These are phyloP conservation scores for Eupithecia pulchellata DNA, from an alignment of 2,888 invertebrate species.

Conservation along the genomic window DNA sequence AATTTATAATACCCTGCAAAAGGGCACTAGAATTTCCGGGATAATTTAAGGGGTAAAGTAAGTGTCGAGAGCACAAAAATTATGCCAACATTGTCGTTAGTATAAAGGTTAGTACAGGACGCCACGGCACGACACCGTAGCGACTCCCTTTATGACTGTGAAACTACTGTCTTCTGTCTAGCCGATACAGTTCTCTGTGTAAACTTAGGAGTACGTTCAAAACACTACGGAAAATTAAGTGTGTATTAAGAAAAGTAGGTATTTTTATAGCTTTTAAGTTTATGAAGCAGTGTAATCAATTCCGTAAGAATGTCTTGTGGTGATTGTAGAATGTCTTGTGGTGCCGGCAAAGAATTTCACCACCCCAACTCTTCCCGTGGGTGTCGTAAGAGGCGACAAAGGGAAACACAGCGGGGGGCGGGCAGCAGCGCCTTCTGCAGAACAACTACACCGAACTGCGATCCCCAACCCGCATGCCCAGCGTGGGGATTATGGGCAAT, in stretches of 20 bases:
- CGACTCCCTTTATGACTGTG: slow-evolving; percentile 26
- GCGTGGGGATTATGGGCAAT: too few species aligned
- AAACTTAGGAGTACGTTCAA: background rate
- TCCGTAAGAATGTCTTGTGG: background rate
- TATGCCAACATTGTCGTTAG: slow-evolving; percentile 29
- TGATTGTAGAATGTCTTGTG: too few species aligned
- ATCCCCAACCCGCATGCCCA: too few species aligned
- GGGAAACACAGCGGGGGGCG: too few species aligned
- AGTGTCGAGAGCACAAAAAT: slow-evolving; percentile 23
- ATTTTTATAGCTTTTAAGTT: background rate
- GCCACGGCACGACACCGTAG: slow-evolving; percentile 14
- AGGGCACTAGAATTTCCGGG: slow-evolving; percentile 14
- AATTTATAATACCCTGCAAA: slow-evolving; percentile 4
- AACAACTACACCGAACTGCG: too few species aligned
- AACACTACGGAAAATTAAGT: background rate
- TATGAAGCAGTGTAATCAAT: background rate
- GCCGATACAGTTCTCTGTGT: background rate
- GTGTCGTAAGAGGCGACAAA: too few species aligned
- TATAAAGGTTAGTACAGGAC: slow-evolving; percentile 34
- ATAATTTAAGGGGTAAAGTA: slow-evolving; percentile 9
- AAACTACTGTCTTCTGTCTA: slow-evolving; percentile 1
- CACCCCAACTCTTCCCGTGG: too few species aligned
- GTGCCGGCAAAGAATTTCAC: too few species aligned
- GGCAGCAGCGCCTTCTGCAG: too few species aligned
- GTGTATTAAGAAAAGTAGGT: too few species aligned